Conservation (phyloP, 1,140 invertebrate genomes). For the Ceratina calcarata region DNA sequence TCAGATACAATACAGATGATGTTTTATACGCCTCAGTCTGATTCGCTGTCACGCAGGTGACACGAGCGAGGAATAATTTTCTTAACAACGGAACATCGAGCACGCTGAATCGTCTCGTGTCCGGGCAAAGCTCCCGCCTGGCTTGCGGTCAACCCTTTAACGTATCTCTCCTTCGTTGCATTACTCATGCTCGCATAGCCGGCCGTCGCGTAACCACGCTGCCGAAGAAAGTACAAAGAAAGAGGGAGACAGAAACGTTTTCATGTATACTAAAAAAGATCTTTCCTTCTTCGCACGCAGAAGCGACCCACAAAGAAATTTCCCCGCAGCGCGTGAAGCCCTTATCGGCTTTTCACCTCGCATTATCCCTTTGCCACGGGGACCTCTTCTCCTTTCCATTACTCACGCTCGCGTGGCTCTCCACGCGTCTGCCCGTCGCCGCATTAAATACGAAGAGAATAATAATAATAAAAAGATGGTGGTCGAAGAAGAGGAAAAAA, state of each 20-base stretch:
- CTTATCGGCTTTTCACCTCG: slow-evolving; percentile 46
- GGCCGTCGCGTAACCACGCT: slow-evolving; percentile 16
- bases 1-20: background rate
- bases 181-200: slow-evolving; percentile 44
- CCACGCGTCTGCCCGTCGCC: background rate
- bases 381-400: slow-evolving; percentile 23
- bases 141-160: slow-evolving; percentile 21
- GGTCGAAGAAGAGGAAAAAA: background rate
- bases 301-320: slow-evolving; percentile 41
- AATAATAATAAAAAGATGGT: slow-evolving; percentile 10
- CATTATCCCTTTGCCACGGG: slow-evolving; percentile 22
- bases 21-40: background rate
- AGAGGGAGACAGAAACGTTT: slow-evolving; percentile 15
- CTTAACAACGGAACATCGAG: background rate
- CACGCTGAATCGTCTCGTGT: slow-evolving; percentile 1
- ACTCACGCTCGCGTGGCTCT: slow-evolving; percentile 33
- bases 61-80: slow-evolving; percentile 22
- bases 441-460: slow-evolving; percentile 3
- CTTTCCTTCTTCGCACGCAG: slow-evolving; percentile 44
- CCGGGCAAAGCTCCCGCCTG: slow-evolving; percentile 32
- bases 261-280: slow-evolving; percentile 46
- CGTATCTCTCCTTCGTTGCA: slow-evolving; percentile 33
- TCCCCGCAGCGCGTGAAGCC: slow-evolving; percentile 11
- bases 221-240: slow-evolving; percentile 4
- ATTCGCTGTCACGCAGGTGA: too few species aligned